Percentiles rank a stretch among this genome's conserved stretches.
These are phyloP conservation scores for Pristionchus pacificus DNA, from an alignment of 1,140 invertebrate genomes.

Conservation along the genomic window DNA sequence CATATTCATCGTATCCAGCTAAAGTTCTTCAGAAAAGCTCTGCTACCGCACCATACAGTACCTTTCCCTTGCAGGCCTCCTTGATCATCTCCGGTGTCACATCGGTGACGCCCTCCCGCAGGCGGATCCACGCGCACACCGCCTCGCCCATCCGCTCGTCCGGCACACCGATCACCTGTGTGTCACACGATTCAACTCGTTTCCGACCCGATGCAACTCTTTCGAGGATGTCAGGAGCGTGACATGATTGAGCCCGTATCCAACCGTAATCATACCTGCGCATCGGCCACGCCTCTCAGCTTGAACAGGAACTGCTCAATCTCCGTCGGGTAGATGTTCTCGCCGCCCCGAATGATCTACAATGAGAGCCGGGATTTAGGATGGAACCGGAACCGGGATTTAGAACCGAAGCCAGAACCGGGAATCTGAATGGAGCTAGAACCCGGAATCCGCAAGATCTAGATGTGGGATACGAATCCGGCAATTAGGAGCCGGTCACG, in stretches of 20 bases:
- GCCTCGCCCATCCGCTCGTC: slow-evolving; percentile 80
- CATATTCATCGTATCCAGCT: too few relatives aligned
- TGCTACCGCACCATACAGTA: too few relatives aligned
- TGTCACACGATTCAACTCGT: not conserved
- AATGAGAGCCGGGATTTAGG: too few relatives aligned
- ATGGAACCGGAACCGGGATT: too few relatives aligned
- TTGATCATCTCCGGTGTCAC: slow-evolving; percentile 66
- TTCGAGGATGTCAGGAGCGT: slow-evolving; percentile 23
- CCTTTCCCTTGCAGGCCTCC: slow-evolving; percentile 71
- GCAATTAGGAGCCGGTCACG: too few relatives aligned
- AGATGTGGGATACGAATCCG: too few relatives aligned
- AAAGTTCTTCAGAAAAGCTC: too few relatives aligned
- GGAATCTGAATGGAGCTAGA: too few relatives aligned
- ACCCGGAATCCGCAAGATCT: too few relatives aligned
- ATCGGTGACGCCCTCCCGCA: slow-evolving; percentile 59
- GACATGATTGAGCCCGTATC: slow-evolving; percentile 59
- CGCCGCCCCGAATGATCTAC: slow-evolving; percentile 84
- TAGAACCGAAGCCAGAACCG: too few relatives aligned
- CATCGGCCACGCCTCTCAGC: slow-evolving; percentile 73
- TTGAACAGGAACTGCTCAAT: slow-evolving; percentile 76
- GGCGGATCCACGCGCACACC: slow-evolving; percentile 72
- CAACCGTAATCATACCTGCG: slow-evolving; percentile 65
- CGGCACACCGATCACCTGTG: slow-evolving; percentile 70
- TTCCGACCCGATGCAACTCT: not conserved
- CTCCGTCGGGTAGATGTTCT: slow-evolving; percentile 83